Evolutionary conservation across 37 sponge, comb jelly and placozoan species (phyloP).

Genomic region (Haliclona indistincta): DNA sequence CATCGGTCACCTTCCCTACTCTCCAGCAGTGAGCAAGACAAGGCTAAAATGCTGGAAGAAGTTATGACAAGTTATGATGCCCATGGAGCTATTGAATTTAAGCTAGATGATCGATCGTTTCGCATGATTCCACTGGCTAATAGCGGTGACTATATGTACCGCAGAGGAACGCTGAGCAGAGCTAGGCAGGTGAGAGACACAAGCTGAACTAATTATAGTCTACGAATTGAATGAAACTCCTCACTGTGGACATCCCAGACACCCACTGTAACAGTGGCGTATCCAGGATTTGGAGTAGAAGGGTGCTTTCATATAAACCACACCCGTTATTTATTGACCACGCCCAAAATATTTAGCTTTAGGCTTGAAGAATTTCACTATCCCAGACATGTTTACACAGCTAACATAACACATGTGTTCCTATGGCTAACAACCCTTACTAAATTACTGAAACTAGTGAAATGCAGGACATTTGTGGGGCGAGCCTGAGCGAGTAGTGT

Average conservation of each 20-base stretch:
- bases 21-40: slow-evolving; percentile 19
- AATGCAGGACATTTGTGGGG: no score
- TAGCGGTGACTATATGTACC: slow-evolving; percentile 80
- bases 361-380: no score
- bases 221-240: neutral
- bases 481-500: no score
- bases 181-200: slow-evolving; percentile 67
- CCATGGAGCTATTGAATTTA: slow-evolving; percentile 76
- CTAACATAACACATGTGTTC: no score
- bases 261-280: neutral
- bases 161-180: slow-evolving; percentile 38
- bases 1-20: slow-evolving; percentile 28
- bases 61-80: slow-evolving; percentile 41
- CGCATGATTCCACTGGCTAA: slow-evolving; percentile 79
- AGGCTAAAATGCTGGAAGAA: neutral
- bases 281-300: neutral
- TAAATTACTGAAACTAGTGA: no score
- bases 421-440: no score
- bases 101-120: slow-evolving; percentile 74
- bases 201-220: no score
- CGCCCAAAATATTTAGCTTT: no score
- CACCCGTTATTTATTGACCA: no score
- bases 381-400: no score
- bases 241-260: neutral
- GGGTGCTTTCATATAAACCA: neutral